Conservation (phyloP, 1,140 invertebrate genomes). For the Metaphire vulgaris region DNA sequence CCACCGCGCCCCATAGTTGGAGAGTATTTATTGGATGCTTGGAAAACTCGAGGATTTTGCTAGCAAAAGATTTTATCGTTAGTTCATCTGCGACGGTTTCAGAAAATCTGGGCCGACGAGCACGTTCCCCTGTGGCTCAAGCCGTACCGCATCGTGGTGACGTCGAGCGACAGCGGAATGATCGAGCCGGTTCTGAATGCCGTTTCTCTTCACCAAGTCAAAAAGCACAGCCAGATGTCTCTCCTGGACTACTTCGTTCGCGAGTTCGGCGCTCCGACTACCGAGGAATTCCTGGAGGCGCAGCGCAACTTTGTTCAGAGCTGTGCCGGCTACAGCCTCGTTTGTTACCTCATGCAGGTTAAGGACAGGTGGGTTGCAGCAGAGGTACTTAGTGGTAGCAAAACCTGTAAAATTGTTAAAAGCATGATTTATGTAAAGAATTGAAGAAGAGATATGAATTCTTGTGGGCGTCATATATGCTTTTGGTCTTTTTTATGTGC, state of each 20-base stretch:
- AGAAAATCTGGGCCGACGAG: constrained; percentile 84
- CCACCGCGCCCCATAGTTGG: too few species aligned
- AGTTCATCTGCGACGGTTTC: too few species aligned
- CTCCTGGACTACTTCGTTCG: constrained; percentile 86
- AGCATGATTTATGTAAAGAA: too few species aligned
- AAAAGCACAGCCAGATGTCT: constrained; percentile 80
- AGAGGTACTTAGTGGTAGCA: too few species aligned
- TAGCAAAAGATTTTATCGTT: too few species aligned
- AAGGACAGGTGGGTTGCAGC: too few species aligned
- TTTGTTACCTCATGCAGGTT: constrained; percentile 95
- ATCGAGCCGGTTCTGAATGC: constrained; percentile 95
- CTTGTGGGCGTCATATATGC: too few species aligned
- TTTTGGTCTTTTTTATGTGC: too few species aligned
- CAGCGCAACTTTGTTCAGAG: constrained; percentile 96
- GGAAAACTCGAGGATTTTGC: too few species aligned
- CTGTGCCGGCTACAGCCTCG: constrained; percentile 93
- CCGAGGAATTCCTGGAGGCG: constrained; percentile 81
- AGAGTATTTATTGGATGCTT: too few species aligned
- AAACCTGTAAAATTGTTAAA: too few species aligned
- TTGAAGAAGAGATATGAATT: too few species aligned
- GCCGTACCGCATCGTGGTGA: constrained; percentile 85
- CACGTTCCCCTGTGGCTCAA: constrained; percentile 81
- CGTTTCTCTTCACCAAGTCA: constrained; percentile 95
- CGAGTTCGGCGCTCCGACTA: constrained; percentile 79
- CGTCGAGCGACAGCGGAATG: constrained; percentile 84